Conservation (phyloP, 2,888 invertebrate species). For the Neoitamus cyanurus region DNA sequence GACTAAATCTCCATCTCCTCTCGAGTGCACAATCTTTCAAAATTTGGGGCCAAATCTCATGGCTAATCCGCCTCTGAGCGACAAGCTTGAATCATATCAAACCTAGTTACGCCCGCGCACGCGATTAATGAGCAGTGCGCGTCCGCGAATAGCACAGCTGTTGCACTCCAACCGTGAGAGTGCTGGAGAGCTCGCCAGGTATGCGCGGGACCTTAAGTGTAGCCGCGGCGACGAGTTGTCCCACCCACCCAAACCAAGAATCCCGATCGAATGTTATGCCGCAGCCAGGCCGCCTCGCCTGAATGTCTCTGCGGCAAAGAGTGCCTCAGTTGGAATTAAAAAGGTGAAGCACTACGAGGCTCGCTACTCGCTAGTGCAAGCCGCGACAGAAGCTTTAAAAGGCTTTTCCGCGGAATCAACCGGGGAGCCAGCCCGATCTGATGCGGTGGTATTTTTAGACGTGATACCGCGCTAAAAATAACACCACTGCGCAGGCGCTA, state of each 20-base stretch:
- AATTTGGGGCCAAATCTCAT: neutral
- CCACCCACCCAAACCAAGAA: constrained; percentile 14
- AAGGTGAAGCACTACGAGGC: neutral
- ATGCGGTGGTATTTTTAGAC: constrained; percentile 17
- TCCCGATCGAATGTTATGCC: neutral
- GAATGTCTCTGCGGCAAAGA: neutral
- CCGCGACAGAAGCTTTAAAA: neutral
- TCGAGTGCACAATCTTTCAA: constrained; percentile 14
- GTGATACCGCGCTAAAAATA: constrained; percentile 30
- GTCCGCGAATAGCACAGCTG: constrained; percentile 33
- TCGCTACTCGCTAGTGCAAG: constrained; percentile 1
- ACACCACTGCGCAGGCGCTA: neutral
- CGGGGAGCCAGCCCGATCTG: neutral
- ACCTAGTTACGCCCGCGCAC: constrained; percentile 17
- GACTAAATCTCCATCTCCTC: neutral
- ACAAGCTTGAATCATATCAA: constrained; percentile 5
- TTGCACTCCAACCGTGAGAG: neutral
- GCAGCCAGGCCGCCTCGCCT: neutral
- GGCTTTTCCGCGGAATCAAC: neutral
- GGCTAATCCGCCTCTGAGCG: neutral
- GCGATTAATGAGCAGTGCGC: constrained; percentile 9
- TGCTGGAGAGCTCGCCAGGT: neutral
- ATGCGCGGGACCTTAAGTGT: constrained; percentile 32
- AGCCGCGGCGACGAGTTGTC: neutral
- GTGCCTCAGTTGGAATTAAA: neutral